Evolutionary conservation across 2,888 invertebrate species (phyloP).

Genomic region (Diadromus collaris): DNA sequence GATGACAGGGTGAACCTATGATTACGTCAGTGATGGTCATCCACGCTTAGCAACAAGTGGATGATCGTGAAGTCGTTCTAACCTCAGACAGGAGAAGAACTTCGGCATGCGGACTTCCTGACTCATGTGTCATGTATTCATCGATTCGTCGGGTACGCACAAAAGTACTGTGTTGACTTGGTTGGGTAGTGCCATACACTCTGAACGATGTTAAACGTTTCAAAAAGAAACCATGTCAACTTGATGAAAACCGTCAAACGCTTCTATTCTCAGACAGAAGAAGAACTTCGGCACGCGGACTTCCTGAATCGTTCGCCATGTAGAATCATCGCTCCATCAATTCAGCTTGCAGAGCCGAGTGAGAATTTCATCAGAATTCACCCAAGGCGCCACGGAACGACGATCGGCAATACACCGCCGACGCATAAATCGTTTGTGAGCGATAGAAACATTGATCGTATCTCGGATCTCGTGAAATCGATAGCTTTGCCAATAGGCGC

Average conservation of each 20-base stretch:
- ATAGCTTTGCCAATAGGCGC: slow-evolving; percentile 13
- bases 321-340: no score
- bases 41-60: not conserved
- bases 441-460: slow-evolving; percentile 14
- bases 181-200: not conserved
- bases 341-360: not conserved
- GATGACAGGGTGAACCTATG: no score
- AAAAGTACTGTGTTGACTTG: no score
- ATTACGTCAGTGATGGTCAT: no score
- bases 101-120: not conserved
- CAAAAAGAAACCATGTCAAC: no score
- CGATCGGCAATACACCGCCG: not conserved
- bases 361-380: not conserved
- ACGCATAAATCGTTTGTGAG: slow-evolving; percentile 7
- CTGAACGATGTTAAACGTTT: no score
- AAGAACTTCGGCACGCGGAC: not conserved
- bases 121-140: not conserved
- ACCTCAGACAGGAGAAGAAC: not conserved
- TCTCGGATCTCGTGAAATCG: slow-evolving; percentile 9
- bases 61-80: not conserved
- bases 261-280: no score
- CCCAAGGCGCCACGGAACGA: slow-evolving; percentile 14
- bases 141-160: no score
- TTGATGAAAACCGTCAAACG: no score
- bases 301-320: not conserved